Percentiles rank a stretch among this genome's conserved stretches.
These are phyloP conservation scores for Prionchulus punctatus DNA, from an alignment of 2,888 invertebrate genomes.

Conservation along the genomic window DNA sequence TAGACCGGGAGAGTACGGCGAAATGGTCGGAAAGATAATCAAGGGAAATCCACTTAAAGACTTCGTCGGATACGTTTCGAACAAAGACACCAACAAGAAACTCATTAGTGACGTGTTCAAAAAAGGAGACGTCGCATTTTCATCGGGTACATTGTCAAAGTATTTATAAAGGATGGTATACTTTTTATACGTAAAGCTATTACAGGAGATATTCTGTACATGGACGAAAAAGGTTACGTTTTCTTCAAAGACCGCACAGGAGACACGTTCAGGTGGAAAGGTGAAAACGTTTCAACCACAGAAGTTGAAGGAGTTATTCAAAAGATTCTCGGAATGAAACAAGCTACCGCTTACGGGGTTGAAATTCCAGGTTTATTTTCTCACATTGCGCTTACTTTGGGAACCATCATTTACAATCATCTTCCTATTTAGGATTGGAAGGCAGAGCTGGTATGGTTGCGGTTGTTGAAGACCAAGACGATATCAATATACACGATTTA, in stretches of 20 bases:
- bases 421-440: constrained; percentile 38
- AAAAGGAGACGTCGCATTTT: constrained; percentile 76
- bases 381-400: too few species aligned
- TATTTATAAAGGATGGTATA: too few species aligned
- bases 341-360: constrained; percentile 85
- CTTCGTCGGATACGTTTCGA: constrained; percentile 74
- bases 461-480: constrained; percentile 50
- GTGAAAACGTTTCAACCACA: constrained; percentile 94
- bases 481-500: constrained; percentile 22
- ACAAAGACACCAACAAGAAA: constrained; percentile 77
- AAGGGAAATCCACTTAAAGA: constrained; percentile 70
- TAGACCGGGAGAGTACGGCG: constrained; percentile 72
- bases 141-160: too few species aligned
- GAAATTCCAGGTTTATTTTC: constrained; percentile 45
- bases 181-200: too few species aligned
- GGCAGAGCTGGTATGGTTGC: constrained; percentile 88
- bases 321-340: constrained; percentile 59
- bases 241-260: constrained; percentile 85
- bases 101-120: constrained; percentile 67
- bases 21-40: constrained; percentile 85
- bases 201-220: constrained; percentile 59
- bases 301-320: constrained; percentile 87
- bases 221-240: constrained; percentile 75
- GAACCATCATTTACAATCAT: too few species aligned
- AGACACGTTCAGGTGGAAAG: constrained; percentile 74